A percentile compares a stretch with the other conserved stretches of the same genome.
These are phyloP conservation scores for Amphibalanus amphitrite DNA, from an alignment of 1,140 invertebrate genomes.

Conservation along the genomic window DNA sequence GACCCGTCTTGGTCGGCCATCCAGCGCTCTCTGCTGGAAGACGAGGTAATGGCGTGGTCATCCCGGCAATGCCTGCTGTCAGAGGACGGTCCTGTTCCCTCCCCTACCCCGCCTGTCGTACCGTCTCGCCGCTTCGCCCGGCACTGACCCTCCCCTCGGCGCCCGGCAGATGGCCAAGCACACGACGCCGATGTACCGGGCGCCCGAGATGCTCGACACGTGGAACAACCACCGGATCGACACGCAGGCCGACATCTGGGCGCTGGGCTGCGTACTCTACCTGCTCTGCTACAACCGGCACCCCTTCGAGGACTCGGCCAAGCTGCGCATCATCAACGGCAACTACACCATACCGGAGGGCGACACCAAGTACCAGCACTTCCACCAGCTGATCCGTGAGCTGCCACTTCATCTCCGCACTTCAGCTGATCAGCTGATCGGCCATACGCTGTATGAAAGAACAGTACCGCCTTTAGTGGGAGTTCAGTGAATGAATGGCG, in stretches of 20 bases:
- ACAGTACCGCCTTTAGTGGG: too few relatives aligned
- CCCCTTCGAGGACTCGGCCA: conserved; percentile 93
- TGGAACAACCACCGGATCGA: conserved; percentile 92
- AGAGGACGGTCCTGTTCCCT: too few relatives aligned
- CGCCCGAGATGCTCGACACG: conserved; percentile 61
- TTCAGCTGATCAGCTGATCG: too few relatives aligned
- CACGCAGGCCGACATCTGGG: conserved; percentile 74
- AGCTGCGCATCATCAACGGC: conserved; percentile 87
- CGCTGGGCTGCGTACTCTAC: conserved; percentile 88
- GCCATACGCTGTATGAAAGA: too few relatives aligned
- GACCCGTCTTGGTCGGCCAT: conserved; percentile 80
- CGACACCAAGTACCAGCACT: conserved; percentile 60
- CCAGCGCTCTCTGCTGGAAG: conserved; percentile 79
- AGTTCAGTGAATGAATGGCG: too few relatives aligned
- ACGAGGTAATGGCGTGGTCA: conserved; percentile 45
- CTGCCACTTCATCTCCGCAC: too few relatives aligned
- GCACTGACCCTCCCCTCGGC: too few relatives aligned
- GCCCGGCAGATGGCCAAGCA: conserved; percentile 33
- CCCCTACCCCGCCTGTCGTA: too few relatives aligned
- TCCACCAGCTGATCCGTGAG: conserved; percentile 72
- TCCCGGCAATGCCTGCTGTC: too few relatives aligned
- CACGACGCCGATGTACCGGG: conserved; percentile 48
- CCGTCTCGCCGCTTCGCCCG: too few relatives aligned
- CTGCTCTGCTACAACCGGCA: conserved; percentile 81
- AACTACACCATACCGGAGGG: conserved; percentile 71